Evolutionary conservation across 2,113 vertebrate species (phyloP), one percentile per base, ranked within the genome.

Genomic region (Verasper variegatus): DNA sequence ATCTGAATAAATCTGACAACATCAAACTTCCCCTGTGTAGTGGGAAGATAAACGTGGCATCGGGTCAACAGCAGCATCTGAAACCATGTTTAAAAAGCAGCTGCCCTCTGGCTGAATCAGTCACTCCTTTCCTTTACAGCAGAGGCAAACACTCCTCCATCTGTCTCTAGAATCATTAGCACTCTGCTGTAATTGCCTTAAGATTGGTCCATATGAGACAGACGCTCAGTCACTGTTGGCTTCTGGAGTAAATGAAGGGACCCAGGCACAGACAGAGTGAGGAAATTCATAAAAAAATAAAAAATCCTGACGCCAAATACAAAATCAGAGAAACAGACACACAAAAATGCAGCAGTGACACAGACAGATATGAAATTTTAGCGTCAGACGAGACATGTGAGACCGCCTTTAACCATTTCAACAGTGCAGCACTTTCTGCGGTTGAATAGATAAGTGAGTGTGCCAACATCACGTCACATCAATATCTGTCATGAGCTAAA

Each of bases 361-460:
- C 12, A 18, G 20, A 12, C 55, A 15, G 62, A 56, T 52, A 69
- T 40, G 37, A 70, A 31, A 45, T 24, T 47, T 20, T 24, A 23
- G 54, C 54, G 27, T 63, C 35, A 59, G 51, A 61, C 55, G 72
- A 23, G 42, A 65, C 27, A 74, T 21, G 31, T 13, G 6, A 27
- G 21, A 68, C 14, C 14, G 40, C 18, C 75, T 61, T 70, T 69
- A 69, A 71, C 15, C 14, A 55, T 68, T 56, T 59, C 52, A 45
- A 14, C 74, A 26, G n/a, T 13, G 70, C 55, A 66, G 76, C 79
- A 85, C 70, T 80, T 80, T 67, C 65, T 64, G 68, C 49, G 66
- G 31, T 57, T 69, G 75, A 85, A 81, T 76, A 76, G 54, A 68
- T 71, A 76, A 85, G 55, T 54, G 40, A 81, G 61, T 65, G 55